A percentile compares a stretch with the other conserved stretches of the same genome.
Conservation (phyloP, 1,140 invertebrate genomes). For the Drosophila malerkotliana region DNA sequence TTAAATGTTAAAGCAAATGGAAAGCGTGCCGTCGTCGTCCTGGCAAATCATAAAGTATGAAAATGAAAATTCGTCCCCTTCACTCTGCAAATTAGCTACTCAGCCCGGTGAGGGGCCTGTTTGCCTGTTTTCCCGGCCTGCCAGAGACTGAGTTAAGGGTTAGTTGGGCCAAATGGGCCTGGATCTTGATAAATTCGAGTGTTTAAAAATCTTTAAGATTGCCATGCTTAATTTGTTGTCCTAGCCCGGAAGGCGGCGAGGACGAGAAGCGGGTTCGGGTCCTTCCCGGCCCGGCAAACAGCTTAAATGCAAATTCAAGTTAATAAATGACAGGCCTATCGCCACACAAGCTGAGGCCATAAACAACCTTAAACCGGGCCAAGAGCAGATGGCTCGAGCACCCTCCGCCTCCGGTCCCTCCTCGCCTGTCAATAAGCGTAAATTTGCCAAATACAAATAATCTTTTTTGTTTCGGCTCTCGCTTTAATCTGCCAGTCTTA, state of each 20-base stretch:
- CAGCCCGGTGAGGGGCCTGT: conserved; percentile 19
- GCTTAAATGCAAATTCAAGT: conserved; percentile 74
- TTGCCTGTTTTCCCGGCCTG: not conserved
- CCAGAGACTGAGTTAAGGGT: conserved; percentile 27
- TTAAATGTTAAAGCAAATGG: conserved; percentile 77
- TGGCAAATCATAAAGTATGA: conserved; percentile 23
- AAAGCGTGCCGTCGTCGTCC: conserved; percentile 42
- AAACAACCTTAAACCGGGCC: conserved; percentile 54
- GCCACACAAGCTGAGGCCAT: conserved; percentile 55
- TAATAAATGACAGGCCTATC: conserved; percentile 79
- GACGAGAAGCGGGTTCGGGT: not conserved
- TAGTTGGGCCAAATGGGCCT: not conserved
- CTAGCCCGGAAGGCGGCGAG: conserved; percentile 10
- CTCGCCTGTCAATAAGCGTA: conserved; percentile 65
- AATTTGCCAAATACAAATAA: conserved; percentile 79
- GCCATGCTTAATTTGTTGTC: conserved; percentile 47
- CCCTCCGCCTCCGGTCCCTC: not conserved
- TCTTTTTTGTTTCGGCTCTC: conserved; percentile 42
- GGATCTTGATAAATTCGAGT: conserved; percentile 38
- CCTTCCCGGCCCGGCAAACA: conserved; percentile 11
- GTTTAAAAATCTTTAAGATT: conserved; percentile 44
- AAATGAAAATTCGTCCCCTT: conserved; percentile 10
- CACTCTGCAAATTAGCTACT: conserved; percentile 49
- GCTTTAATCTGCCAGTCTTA: conserved; percentile 56
- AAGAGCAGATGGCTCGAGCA: conserved; percentile 42